phyloP scores from a whole-genome alignment of 2,113 vertebrate genomes.

The Gobio gobio region DNA sequence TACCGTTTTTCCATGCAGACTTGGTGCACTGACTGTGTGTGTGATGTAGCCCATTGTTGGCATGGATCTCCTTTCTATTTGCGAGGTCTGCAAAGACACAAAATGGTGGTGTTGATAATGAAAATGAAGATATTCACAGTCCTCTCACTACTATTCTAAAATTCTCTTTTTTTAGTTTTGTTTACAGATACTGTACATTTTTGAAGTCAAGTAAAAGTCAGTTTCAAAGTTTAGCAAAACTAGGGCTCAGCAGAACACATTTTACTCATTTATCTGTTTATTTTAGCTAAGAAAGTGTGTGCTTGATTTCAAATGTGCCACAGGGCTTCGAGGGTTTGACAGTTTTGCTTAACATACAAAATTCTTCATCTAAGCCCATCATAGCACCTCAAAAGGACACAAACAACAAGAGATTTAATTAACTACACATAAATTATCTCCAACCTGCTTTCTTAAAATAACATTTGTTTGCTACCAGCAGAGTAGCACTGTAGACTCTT shows the following conservation, averaged over 20 bases:
- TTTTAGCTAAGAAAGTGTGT: slow-evolving; percentile 68
- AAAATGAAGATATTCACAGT: neutral
- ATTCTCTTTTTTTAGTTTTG: neutral
- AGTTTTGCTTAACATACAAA: slow-evolving; percentile 80
- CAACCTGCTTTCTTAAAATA: slow-evolving; percentile 80
- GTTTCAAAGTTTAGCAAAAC: slow-evolving; percentile 24
- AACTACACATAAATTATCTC: slow-evolving; percentile 82
- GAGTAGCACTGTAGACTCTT: slow-evolving; percentile 71
- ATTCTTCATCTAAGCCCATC: slow-evolving; percentile 68
- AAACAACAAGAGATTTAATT: slow-evolving; percentile 84
- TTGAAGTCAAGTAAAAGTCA: slow-evolving; percentile 41
- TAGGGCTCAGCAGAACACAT: slow-evolving; percentile 63
- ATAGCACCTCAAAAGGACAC: slow-evolving; percentile 76
- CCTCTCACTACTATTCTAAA: neutral
- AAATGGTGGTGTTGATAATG: neutral
- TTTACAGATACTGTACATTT: neutral
- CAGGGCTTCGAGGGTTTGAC: slow-evolving; percentile 69
- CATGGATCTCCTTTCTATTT: slow-evolving; percentile 90
- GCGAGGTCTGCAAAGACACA: slow-evolving; percentile 78
- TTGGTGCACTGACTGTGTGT: slow-evolving; percentile 96
- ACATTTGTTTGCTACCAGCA: slow-evolving; percentile 83
- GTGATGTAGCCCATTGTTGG: slow-evolving; percentile 98
- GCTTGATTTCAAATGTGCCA: slow-evolving; percentile 64
- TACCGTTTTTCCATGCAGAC: slow-evolving; percentile 97
- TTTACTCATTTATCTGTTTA: slow-evolving; percentile 61